phyloP scores from a whole-genome alignment of 2,113 vertebrate species.

The Poecilia latipinna region DNA sequence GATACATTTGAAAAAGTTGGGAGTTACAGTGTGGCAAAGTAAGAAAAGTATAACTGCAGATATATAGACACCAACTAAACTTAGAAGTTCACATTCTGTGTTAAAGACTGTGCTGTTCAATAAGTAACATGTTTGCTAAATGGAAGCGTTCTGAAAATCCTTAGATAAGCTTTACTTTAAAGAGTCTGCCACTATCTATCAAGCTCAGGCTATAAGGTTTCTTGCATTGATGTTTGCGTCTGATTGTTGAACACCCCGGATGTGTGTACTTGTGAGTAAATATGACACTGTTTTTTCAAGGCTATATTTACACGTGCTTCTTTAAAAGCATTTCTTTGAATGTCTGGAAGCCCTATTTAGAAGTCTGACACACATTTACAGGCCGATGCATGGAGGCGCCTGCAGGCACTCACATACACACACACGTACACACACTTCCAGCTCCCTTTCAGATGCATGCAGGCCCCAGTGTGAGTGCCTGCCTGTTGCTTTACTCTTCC shows the following conservation, averaged over 20 bases:
- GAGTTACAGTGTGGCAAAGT: constrained; percentile 24
- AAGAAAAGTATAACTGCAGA: constrained; percentile 34
- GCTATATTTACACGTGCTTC: constrained; percentile 66
- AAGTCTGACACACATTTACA: constrained; percentile 53
- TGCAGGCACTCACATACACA: constrained; percentile 19
- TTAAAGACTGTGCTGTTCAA: constrained; percentile 63
- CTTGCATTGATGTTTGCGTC: constrained; percentile 42
- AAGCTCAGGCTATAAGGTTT: constrained; percentile 48
- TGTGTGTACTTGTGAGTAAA: constrained; percentile 60
- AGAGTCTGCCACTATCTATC: constrained; percentile 66
- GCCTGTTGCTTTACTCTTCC: constrained; percentile 72
- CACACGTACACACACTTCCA: constrained; percentile 17
- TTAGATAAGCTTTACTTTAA: constrained; percentile 73
- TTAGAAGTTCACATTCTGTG: constrained; percentile 62
- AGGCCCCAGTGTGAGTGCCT: constrained; percentile 68
- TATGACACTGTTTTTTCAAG: constrained; percentile 61
- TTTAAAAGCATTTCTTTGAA: constrained; percentile 63
- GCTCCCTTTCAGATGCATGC: constrained; percentile 56
- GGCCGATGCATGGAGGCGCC: constrained; percentile 18
- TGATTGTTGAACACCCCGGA: constrained; percentile 34
- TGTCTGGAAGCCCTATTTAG: constrained; percentile 44
- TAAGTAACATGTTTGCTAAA: constrained; percentile 62
- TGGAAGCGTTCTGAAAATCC: constrained; percentile 57
- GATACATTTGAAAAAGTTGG: constrained; percentile 30
- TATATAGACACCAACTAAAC: constrained; percentile 61